Conservation (phyloP, 53 echinoderm and acorn worm species). For the Astropecten irregularis region DNA sequence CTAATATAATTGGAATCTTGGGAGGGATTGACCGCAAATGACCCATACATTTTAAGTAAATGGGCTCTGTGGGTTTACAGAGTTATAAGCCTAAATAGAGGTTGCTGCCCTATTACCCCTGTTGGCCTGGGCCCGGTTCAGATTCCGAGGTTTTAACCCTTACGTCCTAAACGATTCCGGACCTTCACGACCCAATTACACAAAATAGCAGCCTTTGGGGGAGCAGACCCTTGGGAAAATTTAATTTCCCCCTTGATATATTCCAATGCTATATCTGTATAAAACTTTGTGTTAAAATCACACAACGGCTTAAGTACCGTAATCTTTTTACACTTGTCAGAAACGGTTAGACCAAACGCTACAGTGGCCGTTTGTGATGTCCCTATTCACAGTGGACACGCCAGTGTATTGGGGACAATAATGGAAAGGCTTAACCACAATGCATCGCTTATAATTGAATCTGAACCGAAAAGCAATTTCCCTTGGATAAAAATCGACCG, state of each 20-base stretch:
- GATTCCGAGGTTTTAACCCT: neutral
- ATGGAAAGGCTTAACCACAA: slow-evolving; percentile 14
- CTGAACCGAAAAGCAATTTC: slow-evolving; percentile 36
- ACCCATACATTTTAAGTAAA: neutral
- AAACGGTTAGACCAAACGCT: neutral
- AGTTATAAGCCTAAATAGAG: too few relatives aligned
- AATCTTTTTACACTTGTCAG: slow-evolving; percentile 20
- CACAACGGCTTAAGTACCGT: neutral
- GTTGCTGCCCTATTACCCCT: slow-evolving; percentile 25
- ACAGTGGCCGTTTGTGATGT: neutral
- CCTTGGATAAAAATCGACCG: slow-evolving; percentile 1
- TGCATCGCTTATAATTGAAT: slow-evolving; percentile 7
- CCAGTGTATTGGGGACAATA: neutral
- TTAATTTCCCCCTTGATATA: neutral
- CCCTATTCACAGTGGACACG: neutral
- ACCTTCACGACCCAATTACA: slow-evolving; percentile 1
- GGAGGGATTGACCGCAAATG: slow-evolving; percentile 49
- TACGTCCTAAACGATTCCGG: neutral
- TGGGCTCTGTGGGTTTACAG: too few relatives aligned
- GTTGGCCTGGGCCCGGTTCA: neutral
- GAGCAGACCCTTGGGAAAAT: slow-evolving; percentile 6
- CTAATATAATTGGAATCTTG: slow-evolving; percentile 22
- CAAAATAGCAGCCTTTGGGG: neutral
- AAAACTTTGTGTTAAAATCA: neutral
- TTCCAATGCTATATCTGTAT: slow-evolving; percentile 5